phyloP scores from a whole-genome alignment of 2,888 invertebrate genomes.

The Drosophila yooni region DNA sequence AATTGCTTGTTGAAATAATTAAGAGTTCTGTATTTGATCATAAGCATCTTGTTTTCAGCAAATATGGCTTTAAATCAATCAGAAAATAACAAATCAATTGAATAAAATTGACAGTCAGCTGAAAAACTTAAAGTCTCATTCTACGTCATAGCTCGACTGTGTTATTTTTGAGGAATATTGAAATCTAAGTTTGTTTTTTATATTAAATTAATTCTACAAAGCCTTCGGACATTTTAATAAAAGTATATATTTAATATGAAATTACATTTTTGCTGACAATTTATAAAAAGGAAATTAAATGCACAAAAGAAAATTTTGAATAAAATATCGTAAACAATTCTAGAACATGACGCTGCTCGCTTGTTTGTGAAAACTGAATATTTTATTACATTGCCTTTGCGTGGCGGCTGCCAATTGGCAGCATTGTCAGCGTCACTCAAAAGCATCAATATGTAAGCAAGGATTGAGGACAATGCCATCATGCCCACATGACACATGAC shows the following conservation, averaged over 20 bases:
- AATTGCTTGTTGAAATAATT: background rate
- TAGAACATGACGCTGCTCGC: constrained; percentile 7
- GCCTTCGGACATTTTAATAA: background rate
- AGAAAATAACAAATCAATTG: background rate
- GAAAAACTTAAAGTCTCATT: background rate
- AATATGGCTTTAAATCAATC: background rate
- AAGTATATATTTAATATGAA: background rate
- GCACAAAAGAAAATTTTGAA: constrained; percentile 15
- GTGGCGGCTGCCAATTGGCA: constrained; percentile 71
- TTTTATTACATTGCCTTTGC: constrained; percentile 66
- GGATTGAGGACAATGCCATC: constrained; percentile 40
- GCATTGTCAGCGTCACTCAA: constrained; percentile 77
- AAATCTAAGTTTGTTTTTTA: background rate
- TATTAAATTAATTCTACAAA: background rate
- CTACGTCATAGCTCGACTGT: background rate
- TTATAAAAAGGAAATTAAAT: constrained; percentile 26
- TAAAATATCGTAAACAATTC: constrained; percentile 39
- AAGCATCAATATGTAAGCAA: constrained; percentile 61
- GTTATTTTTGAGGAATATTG: background rate
- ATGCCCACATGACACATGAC: constrained; percentile 9
- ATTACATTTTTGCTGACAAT: constrained; percentile 28
- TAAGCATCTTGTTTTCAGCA: background rate
- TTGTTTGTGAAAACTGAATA: constrained; percentile 67
- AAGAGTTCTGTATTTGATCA: background rate
- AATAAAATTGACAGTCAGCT: no score